Evolutionary conservation across 2,888 invertebrate genomes (phyloP).

Genomic region (Parnassius apollo): DNA sequence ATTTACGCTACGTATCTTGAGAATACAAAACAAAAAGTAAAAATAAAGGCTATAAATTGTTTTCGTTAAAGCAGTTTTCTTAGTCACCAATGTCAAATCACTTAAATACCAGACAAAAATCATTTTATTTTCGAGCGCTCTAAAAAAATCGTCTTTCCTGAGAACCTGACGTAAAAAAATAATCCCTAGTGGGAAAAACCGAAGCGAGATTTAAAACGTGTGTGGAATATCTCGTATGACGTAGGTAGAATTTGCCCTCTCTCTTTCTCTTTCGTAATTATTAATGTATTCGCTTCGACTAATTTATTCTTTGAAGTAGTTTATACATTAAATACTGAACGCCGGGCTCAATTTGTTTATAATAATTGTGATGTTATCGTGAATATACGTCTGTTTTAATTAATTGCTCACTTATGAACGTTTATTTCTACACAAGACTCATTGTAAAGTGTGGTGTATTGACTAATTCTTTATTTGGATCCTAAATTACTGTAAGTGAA

Average conservation of each 20-base stretch:
- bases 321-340: slow-evolving; percentile 9
- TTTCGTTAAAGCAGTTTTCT: too few relatives aligned
- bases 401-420: neutral
- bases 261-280: neutral
- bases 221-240: neutral
- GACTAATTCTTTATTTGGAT: neutral
- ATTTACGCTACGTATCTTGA: too few relatives aligned
- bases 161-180: neutral
- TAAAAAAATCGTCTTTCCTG: too few relatives aligned
- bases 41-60: too few relatives aligned
- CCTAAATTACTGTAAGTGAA: neutral
- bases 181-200: neutral
- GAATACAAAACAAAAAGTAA: too few relatives aligned
- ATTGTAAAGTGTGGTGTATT: neutral
- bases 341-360: neutral
- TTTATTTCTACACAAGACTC: neutral
- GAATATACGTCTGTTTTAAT: slow-evolving; percentile 1
- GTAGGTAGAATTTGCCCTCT: neutral
- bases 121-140: too few relatives aligned
- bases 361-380: slow-evolving; percentile 2
- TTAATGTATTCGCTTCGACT: neutral
- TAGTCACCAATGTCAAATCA: too few relatives aligned
- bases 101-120: too few relatives aligned
- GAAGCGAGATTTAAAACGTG: neutral
- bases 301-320: neutral